Conservation (phyloP, 2,888 invertebrate genomes). For the Troides helena region DNA sequence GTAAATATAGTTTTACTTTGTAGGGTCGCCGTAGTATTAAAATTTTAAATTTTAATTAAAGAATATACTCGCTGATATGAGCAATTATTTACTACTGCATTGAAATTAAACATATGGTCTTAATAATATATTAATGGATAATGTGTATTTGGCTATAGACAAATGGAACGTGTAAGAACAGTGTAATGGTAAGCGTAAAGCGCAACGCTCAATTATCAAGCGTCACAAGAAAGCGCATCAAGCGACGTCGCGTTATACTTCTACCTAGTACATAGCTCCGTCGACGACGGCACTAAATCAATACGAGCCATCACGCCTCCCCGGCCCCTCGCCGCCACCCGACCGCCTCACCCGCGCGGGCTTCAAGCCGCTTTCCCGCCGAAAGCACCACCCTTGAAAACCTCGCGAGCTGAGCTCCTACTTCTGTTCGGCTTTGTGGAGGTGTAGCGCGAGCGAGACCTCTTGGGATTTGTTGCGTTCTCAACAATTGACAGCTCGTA, state of each 20-base stretch:
- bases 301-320: constrained; percentile 79
- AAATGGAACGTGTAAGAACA: too few relatives aligned
- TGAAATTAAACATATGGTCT: too few relatives aligned
- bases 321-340: constrained; percentile 46
- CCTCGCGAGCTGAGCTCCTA: constrained; percentile 80
- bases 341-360: constrained; percentile 43
- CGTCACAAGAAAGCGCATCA: constrained; percentile 74
- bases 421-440: constrained; percentile 80
- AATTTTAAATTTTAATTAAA: too few relatives aligned
- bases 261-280: constrained; percentile 76
- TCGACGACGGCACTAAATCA: constrained; percentile 82
- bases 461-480: constrained; percentile 74
- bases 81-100: too few relatives aligned
- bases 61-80: too few relatives aligned
- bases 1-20: too few relatives aligned
- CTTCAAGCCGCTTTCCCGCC: constrained; percentile 72
- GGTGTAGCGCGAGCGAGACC: constrained; percentile 72
- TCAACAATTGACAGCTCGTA: constrained; percentile 72
- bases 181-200: constrained; percentile 18
- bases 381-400: constrained; percentile 81
- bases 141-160: too few relatives aligned
- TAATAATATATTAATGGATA: too few relatives aligned
- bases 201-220: constrained; percentile 32
- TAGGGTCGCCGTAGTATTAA: too few relatives aligned
- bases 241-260: constrained; percentile 71